Percentiles rank a stretch among this genome's conserved stretches.
Conservation (phyloP, 2,797 vertebrate species). For the Megaceryle alcyon region DNA sequence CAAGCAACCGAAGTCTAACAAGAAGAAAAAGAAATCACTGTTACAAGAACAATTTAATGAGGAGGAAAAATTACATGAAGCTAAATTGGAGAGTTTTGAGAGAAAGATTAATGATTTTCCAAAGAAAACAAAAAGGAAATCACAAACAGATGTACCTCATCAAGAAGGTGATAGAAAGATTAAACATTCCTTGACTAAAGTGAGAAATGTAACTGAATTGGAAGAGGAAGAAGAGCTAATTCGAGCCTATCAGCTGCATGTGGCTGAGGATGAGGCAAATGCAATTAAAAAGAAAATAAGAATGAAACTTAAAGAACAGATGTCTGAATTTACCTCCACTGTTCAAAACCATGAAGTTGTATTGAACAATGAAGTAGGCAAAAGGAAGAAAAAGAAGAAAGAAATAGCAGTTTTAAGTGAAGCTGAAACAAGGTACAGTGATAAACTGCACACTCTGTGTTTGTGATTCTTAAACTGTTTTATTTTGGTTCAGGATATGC, state of each 20-base stretch:
- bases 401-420: constrained; percentile 73
- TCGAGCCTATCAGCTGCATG: constrained; percentile 85
- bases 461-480: background rate
- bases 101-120: constrained; percentile 44
- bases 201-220: constrained; percentile 54
- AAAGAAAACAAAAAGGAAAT: constrained; percentile 51
- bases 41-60: constrained; percentile 68
- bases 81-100: constrained; percentile 47
- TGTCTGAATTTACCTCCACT: constrained; percentile 63
- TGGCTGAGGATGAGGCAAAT: constrained; percentile 84
- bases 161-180: constrained; percentile 63
- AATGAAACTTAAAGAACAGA: constrained; percentile 81
- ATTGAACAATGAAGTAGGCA: constrained; percentile 81
- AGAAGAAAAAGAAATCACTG: constrained; percentile 80
- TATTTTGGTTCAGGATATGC: background rate
- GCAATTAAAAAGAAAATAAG: constrained; percentile 80
- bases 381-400: constrained; percentile 93
- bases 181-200: constrained; percentile 76
- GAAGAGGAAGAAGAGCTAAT: constrained; percentile 84
- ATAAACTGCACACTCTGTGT: background rate
- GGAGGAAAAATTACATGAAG: constrained; percentile 59
- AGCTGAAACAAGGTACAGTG: constrained; percentile 78
- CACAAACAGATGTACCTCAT: constrained; percentile 56
- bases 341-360: constrained; percentile 68
- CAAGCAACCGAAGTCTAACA: constrained; percentile 71